Percentiles rank a stretch among this genome's conserved stretches.
phyloP scores from a whole-genome alignment of 2,888 invertebrate genomes.

The Dioctria rufipes region DNA sequence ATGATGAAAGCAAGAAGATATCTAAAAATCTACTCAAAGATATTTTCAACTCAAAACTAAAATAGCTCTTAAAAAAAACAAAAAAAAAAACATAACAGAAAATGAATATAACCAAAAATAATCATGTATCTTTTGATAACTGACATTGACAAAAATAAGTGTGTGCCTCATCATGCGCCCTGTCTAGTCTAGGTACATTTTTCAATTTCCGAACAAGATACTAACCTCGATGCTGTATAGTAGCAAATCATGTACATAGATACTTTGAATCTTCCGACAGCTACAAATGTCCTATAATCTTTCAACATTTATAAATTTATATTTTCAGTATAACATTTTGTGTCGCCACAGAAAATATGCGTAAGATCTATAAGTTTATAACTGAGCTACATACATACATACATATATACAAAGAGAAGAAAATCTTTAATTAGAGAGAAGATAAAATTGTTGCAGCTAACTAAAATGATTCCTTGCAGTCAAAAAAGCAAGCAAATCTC shows the following conservation, averaged over 20 bases:
- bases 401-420: not conserved
- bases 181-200: conserved; percentile 3
- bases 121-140: no score
- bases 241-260: not conserved
- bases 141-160: no score
- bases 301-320: conserved; percentile 19
- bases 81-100: no score
- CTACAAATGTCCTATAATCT: conserved; percentile 17
- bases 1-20: no score
- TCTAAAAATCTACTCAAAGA: no score
- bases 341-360: conserved; percentile 1
- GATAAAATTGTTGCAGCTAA: not conserved
- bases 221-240: no score
- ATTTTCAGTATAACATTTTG: conserved; percentile 26
- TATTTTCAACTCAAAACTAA: no score
- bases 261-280: conserved; percentile 19
- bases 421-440: conserved; percentile 23
- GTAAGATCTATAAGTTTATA: not conserved
- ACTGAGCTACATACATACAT: no score
- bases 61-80: no score
- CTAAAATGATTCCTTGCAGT: not conserved
- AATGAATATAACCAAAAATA: no score
- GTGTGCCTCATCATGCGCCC: not conserved
- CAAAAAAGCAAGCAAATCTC: not conserved
- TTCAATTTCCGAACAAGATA: conserved; percentile 21